phyloP scores from a whole-genome alignment of 1,140 invertebrate genomes.

The Stegodyphus dumicola region DNA sequence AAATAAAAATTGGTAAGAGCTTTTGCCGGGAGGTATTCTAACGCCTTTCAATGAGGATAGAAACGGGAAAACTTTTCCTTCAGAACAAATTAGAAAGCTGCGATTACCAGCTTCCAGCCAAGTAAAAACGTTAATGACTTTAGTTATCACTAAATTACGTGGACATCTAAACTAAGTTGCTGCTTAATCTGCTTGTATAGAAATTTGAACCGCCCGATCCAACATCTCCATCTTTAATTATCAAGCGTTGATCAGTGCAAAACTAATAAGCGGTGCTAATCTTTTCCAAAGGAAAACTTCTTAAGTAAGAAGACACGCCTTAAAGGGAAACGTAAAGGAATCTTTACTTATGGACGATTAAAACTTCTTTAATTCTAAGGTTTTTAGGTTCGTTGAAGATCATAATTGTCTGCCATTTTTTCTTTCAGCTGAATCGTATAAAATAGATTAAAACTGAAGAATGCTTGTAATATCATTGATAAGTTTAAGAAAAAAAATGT shows the following conservation, averaged over 20 bases:
- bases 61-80: slow-evolving; percentile 5
- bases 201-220: not conserved
- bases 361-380: not conserved
- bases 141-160: slow-evolving; percentile 26
- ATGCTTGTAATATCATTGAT: too few species aligned
- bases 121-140: slow-evolving; percentile 27
- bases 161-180: not conserved
- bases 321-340: not conserved
- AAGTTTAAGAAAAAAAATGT: too few species aligned
- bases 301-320: slow-evolving; percentile 9
- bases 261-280: not conserved
- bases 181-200: slow-evolving; percentile 1
- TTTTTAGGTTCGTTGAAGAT: not conserved
- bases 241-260: slow-evolving; percentile 18
- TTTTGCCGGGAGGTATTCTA: not conserved
- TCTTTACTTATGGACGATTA: slow-evolving; percentile 9
- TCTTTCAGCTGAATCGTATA: too few species aligned
- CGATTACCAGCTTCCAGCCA: not conserved
- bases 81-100: slow-evolving; percentile 13
- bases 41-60: slow-evolving; percentile 13
- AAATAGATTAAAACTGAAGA: too few species aligned
- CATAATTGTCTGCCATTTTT: too few species aligned
- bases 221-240: slow-evolving; percentile 9
- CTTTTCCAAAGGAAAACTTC: not conserved
- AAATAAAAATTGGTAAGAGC: not conserved